phyloP scores from a whole-genome alignment of 64 coral and sea anemone species.

The Pocillopora damicornis region DNA sequence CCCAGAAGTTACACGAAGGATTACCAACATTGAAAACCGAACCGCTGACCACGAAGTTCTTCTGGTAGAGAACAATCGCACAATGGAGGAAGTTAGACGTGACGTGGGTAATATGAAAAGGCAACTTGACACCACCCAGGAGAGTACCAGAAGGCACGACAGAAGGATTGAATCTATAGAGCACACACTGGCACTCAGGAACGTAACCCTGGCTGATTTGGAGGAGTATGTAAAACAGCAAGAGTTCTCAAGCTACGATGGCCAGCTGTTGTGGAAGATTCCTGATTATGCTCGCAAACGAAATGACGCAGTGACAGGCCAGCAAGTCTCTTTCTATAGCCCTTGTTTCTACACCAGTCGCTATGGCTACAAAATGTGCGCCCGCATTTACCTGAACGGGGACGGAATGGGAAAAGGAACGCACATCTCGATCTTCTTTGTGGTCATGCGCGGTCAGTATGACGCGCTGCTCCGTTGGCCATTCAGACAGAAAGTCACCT shows the following conservation, averaged over 20 bases:
- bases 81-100: conserved; percentile 8
- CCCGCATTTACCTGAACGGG: conserved; percentile 54
- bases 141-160: conserved; percentile 21
- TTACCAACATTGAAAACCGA: conserved; percentile 28
- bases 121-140: conserved; percentile 30
- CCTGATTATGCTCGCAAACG: conserved; percentile 41
- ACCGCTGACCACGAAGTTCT: conserved; percentile 44
- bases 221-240: conserved; percentile 31
- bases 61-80: conserved; percentile 26
- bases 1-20: conserved; percentile 11
- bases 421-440: conserved; percentile 57
- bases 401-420: conserved; percentile 45
- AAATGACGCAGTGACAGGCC: conserved; percentile 41
- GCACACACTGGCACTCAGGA: conserved; percentile 39
- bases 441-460: conserved; percentile 60
- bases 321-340: conserved; percentile 53
- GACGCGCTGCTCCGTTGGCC: conserved; percentile 54
- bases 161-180: conserved; percentile 36
- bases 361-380: conserved; percentile 70
- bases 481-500: conserved; percentile 63
- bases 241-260: conserved; percentile 27
- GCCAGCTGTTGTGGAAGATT: conserved; percentile 51
- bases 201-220: conserved; percentile 46
- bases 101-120: conserved; percentile 2
- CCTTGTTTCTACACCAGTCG: conserved; percentile 50